Conservation (phyloP, 2,113 vertebrate species). For the Triplophysa siluroides region DNA sequence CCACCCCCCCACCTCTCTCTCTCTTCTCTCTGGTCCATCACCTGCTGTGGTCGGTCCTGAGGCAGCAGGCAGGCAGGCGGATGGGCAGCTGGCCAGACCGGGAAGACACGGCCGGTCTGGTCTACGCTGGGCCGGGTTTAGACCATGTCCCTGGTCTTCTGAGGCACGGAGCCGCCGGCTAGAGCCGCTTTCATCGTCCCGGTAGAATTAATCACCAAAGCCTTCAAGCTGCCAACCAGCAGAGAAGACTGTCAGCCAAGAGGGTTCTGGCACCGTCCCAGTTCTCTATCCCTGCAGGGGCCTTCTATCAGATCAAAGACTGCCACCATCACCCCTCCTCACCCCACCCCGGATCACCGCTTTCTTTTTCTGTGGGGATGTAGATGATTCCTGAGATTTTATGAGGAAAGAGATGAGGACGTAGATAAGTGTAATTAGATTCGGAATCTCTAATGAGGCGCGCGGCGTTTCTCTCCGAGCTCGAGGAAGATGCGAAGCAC, state of each 20-base stretch:
- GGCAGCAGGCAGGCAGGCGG: conserved; percentile 52
- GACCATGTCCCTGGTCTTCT: conserved; percentile 48
- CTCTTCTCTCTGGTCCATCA: conserved; percentile 37
- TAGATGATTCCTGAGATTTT: conserved; percentile 56
- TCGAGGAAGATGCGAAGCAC: conserved; percentile 44
- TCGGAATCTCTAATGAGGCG: conserved; percentile 38
- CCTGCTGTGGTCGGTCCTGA: conserved; percentile 44
- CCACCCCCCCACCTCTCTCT: conserved; percentile 17
- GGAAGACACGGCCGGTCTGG: conserved; percentile 29
- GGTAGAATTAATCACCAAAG: conserved; percentile 82
- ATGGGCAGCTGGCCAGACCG: conserved; percentile 58
- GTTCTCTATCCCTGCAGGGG: conserved; percentile 52
- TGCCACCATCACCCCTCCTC: conserved; percentile 36
- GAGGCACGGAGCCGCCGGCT: conserved; percentile 49
- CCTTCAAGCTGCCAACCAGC: conserved; percentile 71
- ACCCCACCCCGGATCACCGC: conserved; percentile 30
- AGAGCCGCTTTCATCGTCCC: conserved; percentile 76
- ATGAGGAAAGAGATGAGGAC: conserved; percentile 32
- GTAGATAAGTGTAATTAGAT: conserved; percentile 47
- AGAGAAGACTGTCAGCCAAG: conserved; percentile 60
- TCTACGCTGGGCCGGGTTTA: conserved; percentile 52
- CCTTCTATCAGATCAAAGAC: conserved; percentile 55
- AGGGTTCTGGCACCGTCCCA: conserved; percentile 55
- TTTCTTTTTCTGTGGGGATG: conserved; percentile 43
- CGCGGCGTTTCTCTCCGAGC: conserved; percentile 25